phyloP scores from a whole-genome alignment of 2,888 invertebrate species.

The Ophion slaviceki region DNA sequence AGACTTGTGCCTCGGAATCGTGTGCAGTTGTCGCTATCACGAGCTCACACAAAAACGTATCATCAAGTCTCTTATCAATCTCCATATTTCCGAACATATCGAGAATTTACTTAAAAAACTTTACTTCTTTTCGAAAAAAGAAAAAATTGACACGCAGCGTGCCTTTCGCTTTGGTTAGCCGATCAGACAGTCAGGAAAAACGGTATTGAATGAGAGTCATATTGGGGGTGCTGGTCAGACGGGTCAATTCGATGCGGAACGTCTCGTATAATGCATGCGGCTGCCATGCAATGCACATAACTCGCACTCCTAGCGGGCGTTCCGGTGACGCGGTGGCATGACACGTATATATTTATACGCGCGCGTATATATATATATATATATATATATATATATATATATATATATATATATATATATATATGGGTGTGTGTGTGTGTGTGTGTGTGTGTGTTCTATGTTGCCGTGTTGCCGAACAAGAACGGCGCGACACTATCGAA shows the following conservation, averaged over 20 bases:
- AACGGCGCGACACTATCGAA: conserved; percentile 67
- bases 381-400: no score
- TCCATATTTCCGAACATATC: no score
- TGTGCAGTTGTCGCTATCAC: no score
- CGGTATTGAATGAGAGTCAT: not conserved
- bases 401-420: no score
- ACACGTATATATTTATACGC: conserved; percentile 21
- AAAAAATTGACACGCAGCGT: no score
- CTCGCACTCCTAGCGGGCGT: conserved; percentile 53
- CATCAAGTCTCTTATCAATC: no score
- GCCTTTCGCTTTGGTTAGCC: no score
- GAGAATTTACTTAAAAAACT: no score
- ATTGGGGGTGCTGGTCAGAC: no score
- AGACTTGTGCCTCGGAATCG: not conserved
- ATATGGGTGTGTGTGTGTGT: conserved; percentile 4
- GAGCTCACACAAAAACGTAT: no score
- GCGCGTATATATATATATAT: no score
- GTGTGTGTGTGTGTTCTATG: not conserved
- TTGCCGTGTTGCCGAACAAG: conserved; percentile 58
- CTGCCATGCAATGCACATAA: conserved; percentile 43
- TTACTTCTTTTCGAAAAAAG: no score
- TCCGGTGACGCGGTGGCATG: conserved; percentile 52
- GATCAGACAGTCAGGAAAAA: not conserved
- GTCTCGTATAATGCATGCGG: conserved; percentile 1
- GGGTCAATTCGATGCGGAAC: conserved; percentile 16